phyloP scores from a whole-genome alignment of 2,797 vertebrate genomes.

The Anabas testudineus region DNA sequence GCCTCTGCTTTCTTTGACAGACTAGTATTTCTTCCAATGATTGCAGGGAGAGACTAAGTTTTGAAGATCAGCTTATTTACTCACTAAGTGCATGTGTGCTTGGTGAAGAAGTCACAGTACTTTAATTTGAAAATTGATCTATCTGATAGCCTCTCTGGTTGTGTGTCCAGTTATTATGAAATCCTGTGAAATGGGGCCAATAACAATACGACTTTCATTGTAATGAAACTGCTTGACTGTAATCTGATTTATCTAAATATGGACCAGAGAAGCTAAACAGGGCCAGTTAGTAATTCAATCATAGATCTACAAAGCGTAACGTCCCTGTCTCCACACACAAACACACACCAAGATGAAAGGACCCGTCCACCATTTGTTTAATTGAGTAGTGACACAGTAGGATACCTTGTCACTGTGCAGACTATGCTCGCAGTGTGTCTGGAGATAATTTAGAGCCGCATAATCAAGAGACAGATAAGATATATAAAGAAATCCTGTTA shows the following conservation, averaged over 20 bases:
- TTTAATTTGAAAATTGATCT: background rate
- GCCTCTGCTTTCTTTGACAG: background rate
- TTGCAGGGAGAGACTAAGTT: background rate
- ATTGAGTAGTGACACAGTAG: background rate
- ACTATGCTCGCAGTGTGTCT: background rate
- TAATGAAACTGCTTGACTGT: constrained; percentile 10
- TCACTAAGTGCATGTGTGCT: no score
- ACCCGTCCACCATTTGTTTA: no score
- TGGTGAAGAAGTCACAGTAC: no score
- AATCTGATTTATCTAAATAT: background rate
- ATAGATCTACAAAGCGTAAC: constrained; percentile 1
- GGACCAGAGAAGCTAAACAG: constrained; percentile 12
- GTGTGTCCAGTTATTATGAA: background rate
- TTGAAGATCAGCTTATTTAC: no score
- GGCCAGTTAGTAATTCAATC: constrained; percentile 41
- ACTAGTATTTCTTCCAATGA: background rate
- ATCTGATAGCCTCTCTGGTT: no score
- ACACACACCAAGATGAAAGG: no score
- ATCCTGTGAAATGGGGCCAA: background rate
- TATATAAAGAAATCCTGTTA: no score
- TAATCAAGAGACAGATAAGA: no score
- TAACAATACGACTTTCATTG: background rate
- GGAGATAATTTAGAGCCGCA: no score
- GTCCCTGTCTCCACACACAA: no score
- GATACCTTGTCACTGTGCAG: background rate